These are phyloP conservation scores for Scaptomyza flava DNA, from an alignment of 2,888 invertebrate species.

Conservation along the genomic window DNA sequence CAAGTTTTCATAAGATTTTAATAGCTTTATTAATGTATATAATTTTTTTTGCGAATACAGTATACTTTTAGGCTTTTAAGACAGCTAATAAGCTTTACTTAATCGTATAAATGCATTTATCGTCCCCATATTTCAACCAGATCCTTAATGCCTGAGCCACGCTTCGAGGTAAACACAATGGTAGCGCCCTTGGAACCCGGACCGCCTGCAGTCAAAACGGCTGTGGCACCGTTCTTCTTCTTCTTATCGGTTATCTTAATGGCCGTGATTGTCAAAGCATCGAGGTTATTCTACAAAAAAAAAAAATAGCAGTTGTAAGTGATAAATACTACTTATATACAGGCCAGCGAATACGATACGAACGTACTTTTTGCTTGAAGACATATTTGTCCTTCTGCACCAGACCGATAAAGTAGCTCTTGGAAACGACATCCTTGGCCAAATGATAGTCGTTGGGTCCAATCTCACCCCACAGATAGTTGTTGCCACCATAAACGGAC, in stretches of 20 bases:
- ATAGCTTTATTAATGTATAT: not conserved
- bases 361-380: constrained; percentile 70
- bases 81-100: not conserved
- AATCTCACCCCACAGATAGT: constrained; percentile 76
- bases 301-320: not conserved
- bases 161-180: constrained; percentile 84
- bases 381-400: constrained; percentile 62
- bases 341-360: too few relatives aligned
- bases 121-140: constrained; percentile 71
- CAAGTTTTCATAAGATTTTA: too few relatives aligned
- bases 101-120: constrained; percentile 14
- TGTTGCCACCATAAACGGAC: constrained; percentile 53
- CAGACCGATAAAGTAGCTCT: constrained; percentile 66
- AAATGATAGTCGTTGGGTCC: constrained; percentile 65
- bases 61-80: constrained; percentile 42
- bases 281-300: constrained; percentile 47
- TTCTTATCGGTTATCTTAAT: constrained; percentile 64
- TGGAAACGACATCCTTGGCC: constrained; percentile 68
- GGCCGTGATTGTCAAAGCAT: constrained; percentile 71
- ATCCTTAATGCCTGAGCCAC: constrained; percentile 83
- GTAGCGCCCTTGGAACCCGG: constrained; percentile 83
- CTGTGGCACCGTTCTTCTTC: constrained; percentile 82
- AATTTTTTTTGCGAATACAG: not conserved
- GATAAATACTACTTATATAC: not conserved
- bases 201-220: constrained; percentile 83